phyloP scores from a whole-genome alignment of 2,797 vertebrate genomes.

The Lithobates pipiens region DNA sequence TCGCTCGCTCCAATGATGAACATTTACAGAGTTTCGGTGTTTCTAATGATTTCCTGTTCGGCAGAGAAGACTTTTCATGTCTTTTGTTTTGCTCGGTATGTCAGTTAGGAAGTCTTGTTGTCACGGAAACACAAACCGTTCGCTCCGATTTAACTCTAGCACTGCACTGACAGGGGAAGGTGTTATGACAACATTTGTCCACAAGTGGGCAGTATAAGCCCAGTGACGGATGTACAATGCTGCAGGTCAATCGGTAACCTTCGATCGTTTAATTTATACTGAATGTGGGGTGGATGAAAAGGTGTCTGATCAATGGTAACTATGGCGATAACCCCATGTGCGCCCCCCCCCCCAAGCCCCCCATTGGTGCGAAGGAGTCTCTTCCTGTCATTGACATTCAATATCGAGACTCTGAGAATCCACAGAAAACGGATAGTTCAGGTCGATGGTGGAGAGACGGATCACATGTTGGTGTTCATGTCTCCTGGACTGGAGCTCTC shows the following conservation, averaged over 20 bases:
- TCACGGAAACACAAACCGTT: conserved; percentile 43
- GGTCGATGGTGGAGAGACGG: no score
- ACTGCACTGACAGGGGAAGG: neutral
- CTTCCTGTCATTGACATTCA: no score
- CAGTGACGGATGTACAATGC: neutral
- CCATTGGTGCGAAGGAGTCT: no score
- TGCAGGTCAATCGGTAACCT: neutral
- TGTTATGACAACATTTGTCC: neutral
- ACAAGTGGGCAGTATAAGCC: conserved; percentile 25
- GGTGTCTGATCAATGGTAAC: no score
- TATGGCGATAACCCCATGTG: no score
- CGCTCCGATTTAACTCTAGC: neutral
- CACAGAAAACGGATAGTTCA: no score
- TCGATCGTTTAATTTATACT: no score
- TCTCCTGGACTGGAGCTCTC: no score
- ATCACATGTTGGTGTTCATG: no score
- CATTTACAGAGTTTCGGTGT: neutral
- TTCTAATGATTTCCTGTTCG: conserved; percentile 48
- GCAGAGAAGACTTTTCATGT: conserved; percentile 6
- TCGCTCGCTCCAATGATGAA: neutral
- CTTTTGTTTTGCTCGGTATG: neutral
- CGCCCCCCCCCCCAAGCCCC: no score
- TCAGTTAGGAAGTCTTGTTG: conserved; percentile 31
- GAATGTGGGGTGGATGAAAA: no score
- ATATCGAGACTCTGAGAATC: no score